Evolutionary conservation across 2,797 vertebrate species (phyloP), one percentile per base, ranked within the genome.

Genomic region (Darevskia nairensis): DNA sequence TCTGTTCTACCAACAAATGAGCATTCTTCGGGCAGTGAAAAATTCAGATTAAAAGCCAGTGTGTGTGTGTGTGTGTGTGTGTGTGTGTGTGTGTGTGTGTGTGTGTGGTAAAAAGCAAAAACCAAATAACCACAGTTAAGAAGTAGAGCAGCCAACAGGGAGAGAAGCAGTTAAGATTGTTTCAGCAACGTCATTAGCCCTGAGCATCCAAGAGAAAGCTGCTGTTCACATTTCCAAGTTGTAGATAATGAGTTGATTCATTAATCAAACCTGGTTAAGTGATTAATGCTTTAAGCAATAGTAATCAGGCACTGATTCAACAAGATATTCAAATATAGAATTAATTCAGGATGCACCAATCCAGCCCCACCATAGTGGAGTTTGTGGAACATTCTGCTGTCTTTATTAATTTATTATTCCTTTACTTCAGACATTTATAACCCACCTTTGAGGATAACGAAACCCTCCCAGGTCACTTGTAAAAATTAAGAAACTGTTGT

Each of bases 211-310:
- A 21, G 41, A 86, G 64, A 68, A 25, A 68, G 46, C 64, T 78
- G 32, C 74, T 59, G 15, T 39, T 76, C 74, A n/a, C 6, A 29
- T 86, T 78, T 78, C 64, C 74, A 84, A 78, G 46, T 25, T 88
- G 32, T 17, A 71, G 32, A 59, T 83, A 88, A 84, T 88, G 46
- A 88, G 44, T 55, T 88, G 87, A 82, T 59, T 77, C 44, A 83
- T 84, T 83, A 84, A 78, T 69, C 75, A 83, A 55, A 78, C 23
- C 50, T 77, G 64, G 66, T 78, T 68, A 88, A 6, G 19, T 84
- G 87, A 83, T 84, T 88, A 69, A 84, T 88, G 74, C 46, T 71
- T 78, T 84, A 83, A 78, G 64, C 27, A 6, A 44, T 71, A 3
- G 32, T 83, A 78, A 84, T 69, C 75, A 78, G 64, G 66, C 32